phyloP scores from a whole-genome alignment of 64 coral and sea anemone species.

The Pocillopora verrucosa region DNA sequence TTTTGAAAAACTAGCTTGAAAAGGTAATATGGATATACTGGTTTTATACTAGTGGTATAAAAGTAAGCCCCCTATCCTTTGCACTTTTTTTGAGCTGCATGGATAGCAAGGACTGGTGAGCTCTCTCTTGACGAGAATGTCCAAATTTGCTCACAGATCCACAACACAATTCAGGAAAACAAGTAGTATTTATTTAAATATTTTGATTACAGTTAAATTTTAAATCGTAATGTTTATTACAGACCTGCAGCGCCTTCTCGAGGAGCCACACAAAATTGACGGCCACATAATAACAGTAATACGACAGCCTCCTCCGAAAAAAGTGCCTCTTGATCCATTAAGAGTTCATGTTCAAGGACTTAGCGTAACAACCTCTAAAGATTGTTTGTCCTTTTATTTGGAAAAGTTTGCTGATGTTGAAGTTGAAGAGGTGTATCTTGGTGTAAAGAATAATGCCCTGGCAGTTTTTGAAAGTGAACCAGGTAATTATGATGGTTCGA shows the following conservation, averaged over 20 bases:
- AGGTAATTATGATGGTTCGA: constrained; percentile 10
- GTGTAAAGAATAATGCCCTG: constrained; percentile 30
- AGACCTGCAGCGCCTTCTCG: constrained; percentile 5
- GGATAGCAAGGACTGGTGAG: no score
- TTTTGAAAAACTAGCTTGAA: no score
- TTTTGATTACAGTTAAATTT: no score
- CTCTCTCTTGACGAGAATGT: no score
- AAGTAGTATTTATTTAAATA: no score
- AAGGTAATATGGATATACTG: no score
- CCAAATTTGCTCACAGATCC: no score
- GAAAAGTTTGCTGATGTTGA: constrained; percentile 36
- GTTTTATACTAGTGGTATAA: no score
- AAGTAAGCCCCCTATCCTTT: no score
- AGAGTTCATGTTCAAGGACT: constrained; percentile 63
- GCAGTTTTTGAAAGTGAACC: constrained; percentile 32
- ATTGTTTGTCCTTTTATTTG: constrained; percentile 38
- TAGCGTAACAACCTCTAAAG: constrained; percentile 2
- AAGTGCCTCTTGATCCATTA: constrained; percentile 50
- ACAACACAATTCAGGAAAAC: no score
- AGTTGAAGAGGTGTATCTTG: constrained; percentile 31
- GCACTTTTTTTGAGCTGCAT: no score
- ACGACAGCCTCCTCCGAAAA: constrained; percentile 18
- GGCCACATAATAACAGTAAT: background rate
- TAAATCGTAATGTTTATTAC: background rate
- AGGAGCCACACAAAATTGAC: background rate